Base-by-base conservation (phyloP, 2,888 invertebrate species). In the Euproctis similis region DNA sequence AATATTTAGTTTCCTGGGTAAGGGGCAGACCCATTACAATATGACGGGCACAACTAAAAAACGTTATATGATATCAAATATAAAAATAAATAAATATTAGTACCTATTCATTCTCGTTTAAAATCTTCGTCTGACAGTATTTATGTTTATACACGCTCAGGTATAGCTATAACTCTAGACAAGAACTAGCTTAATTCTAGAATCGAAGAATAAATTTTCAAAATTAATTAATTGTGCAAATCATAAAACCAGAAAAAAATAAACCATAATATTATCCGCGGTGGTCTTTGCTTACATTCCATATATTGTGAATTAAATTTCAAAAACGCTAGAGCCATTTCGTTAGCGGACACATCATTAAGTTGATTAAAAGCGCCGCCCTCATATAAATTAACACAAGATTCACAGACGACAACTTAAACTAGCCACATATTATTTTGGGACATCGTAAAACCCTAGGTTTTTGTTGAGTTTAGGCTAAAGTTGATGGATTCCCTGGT, bases 371-470 rank as follows among this genome's bases (percentile, higher is more conserved):
- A 60, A 42, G 48, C 32, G 46, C 64, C 63, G 66, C 56, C 28
- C 13, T 32, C 42, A 57, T 43, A 63, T 70, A 59, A 55, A 65
- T 67, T 67, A 61, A 54, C 63, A 57, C 60, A 52, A 58, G 59
- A 65, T 65, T 68, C 61, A 57, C 61, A 68, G 63, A 67, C 70
- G 63, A 59, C 61, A 63, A 53, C 31, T 35, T 33, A 42, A 36
- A 43, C 32, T 42, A 39, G 34, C 40, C 47, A 39, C 50, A 54
- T 56, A 53, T 40, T 52, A 48, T 43, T 26, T 33, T 24, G 28
- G 31, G 28, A 30, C 17, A 27, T 39, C 26, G 27, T 36, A 46
- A 42, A 39, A 35, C 26, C 19, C 21, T 24, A 28, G 31, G 39
- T 39, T 23, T 53, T 53, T 2, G 19, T 19, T 19, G 8, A 2